These are phyloP conservation scores for Muscicapa comitata DNA, from an alignment of 2,797 vertebrate genomes.

Conservation along the genomic window DNA sequence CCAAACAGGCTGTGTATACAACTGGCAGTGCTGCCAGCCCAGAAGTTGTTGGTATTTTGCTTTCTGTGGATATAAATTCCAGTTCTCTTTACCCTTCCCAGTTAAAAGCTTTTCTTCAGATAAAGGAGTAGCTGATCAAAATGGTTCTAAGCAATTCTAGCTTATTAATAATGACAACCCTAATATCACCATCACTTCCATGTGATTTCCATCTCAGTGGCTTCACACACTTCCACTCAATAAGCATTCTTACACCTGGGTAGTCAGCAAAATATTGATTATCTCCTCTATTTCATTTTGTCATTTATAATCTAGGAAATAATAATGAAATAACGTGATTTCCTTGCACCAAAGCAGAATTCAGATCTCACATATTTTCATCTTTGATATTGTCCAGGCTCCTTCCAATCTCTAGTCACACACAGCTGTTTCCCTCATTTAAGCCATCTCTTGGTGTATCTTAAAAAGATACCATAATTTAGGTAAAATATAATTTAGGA, in stretches of 20 bases:
- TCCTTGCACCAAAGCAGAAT: neutral
- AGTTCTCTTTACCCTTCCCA: neutral
- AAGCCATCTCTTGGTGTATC: neutral
- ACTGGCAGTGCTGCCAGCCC: constrained; percentile 7
- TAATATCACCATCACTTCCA: neutral
- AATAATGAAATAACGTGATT: neutral
- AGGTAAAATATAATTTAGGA: neutral
- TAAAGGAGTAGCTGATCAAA: constrained; percentile 4
- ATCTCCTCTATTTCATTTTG: neutral
- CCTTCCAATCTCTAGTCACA: neutral
- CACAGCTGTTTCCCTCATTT: neutral
- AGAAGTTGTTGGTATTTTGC: neutral
- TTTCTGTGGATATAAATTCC: neutral
- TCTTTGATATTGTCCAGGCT: neutral
- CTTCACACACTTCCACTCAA: neutral
- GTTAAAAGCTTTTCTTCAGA: neutral
- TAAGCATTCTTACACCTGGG: neutral
- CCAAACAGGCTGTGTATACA: neutral
- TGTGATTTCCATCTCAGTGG: neutral
- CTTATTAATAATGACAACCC: neutral
- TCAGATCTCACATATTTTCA: neutral
- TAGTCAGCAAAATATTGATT: neutral
- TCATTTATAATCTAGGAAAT: neutral
- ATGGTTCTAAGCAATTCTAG: neutral
- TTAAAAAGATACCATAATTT: neutral